A percentile compares a stretch with the other conserved stretches of the same genome.
Conservation (phyloP, 2,113 vertebrate genomes). For the Calyptomena viridis region DNA sequence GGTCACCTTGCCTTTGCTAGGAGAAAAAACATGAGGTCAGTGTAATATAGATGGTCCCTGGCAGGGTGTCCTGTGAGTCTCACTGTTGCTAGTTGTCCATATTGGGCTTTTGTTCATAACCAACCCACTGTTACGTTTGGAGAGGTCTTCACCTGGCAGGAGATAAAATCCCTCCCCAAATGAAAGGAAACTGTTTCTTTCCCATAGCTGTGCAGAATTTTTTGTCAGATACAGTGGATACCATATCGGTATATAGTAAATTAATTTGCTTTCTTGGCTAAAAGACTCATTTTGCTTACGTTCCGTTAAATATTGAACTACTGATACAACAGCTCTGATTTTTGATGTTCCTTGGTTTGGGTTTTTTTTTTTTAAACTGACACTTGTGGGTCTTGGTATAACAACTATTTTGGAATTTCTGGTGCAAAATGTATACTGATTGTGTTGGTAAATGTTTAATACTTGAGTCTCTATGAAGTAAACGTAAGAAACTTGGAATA, state of each 20-base stretch:
- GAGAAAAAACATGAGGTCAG: neutral
- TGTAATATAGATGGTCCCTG: neutral
- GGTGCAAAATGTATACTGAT: constrained; percentile 1
- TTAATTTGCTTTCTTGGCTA: neutral
- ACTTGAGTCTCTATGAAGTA: constrained; percentile 38
- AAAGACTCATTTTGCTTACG: neutral
- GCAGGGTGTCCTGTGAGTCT: neutral
- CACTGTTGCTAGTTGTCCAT: neutral
- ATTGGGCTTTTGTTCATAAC: neutral
- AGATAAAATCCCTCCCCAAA: neutral
- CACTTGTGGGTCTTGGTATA: constrained; percentile 33
- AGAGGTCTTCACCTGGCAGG: neutral
- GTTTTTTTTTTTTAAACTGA: constrained; percentile 20
- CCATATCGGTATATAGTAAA: neutral
- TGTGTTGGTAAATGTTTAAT: constrained; percentile 50
- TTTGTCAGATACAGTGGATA: neutral
- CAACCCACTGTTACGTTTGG: neutral
- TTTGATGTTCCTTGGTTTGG: neutral
- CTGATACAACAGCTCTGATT: neutral
- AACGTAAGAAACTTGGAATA: constrained; percentile 9
- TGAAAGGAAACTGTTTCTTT: neutral
- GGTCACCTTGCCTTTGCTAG: neutral
- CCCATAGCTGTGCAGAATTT: neutral
- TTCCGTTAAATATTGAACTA: neutral
- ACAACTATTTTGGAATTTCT: constrained; percentile 45